phyloP scores from a whole-genome alignment of 2,797 vertebrate species.

The Saxicola maurus region DNA sequence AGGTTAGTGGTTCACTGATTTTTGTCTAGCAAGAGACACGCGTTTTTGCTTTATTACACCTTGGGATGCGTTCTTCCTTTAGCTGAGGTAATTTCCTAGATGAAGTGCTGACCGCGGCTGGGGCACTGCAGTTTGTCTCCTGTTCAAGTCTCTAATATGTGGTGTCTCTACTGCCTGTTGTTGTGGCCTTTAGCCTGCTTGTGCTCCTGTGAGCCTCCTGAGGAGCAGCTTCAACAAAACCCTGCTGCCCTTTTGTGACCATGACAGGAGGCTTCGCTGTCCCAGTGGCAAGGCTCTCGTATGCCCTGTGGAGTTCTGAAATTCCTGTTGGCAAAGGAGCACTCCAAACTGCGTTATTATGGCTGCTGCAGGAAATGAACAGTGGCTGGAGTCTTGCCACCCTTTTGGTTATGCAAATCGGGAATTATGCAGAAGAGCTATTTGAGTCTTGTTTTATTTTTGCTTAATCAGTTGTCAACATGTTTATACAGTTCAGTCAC shows the following conservation, averaged over 20 bases:
- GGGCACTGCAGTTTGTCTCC: slow-evolving; percentile 6
- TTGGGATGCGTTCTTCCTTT: not conserved
- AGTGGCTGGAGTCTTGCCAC: slow-evolving; percentile 44
- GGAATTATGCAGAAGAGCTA: slow-evolving; percentile 60
- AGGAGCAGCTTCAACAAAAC: not conserved
- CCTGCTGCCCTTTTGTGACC: not conserved
- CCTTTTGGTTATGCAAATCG: slow-evolving; percentile 57
- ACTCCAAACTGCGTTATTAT: slow-evolving; percentile 15
- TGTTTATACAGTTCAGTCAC: slow-evolving; percentile 55
- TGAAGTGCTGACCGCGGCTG: not conserved
- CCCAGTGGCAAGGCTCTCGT: not conserved
- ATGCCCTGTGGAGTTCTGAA: not conserved
- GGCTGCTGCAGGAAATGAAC: slow-evolving; percentile 22
- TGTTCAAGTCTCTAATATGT: not conserved
- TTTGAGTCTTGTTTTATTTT: slow-evolving; percentile 63
- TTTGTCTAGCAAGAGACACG: slow-evolving; percentile 27
- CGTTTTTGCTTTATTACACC: slow-evolving; percentile 25
- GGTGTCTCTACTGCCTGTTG: not conserved
- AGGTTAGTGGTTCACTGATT: slow-evolving; percentile 23
- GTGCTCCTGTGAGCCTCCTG: not conserved
- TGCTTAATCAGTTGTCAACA: slow-evolving; percentile 61
- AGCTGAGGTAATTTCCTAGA: slow-evolving; percentile 7
- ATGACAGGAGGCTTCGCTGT: not conserved
- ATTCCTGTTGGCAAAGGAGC: not conserved
- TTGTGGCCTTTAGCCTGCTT: not conserved